Conservation (phyloP, 1,140 invertebrate genomes). For the Meloidogyne exigua region DNA sequence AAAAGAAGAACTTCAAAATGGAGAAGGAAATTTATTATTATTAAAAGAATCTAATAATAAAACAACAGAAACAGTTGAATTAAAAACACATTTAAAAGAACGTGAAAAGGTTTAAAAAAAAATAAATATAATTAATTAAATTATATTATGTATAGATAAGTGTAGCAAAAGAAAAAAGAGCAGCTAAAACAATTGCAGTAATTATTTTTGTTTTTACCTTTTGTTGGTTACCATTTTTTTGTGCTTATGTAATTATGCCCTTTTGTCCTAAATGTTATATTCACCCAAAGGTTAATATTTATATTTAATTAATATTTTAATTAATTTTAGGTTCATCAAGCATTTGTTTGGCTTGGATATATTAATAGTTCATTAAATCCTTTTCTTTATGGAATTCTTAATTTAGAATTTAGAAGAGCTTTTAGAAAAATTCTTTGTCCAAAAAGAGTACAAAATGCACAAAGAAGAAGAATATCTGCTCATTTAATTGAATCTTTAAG, state of each 20-base stretch:
- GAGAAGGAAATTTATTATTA: not conserved
- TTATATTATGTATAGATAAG: conserved; percentile 46
- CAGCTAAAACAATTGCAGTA: conserved; percentile 71
- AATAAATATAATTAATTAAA: not conserved
- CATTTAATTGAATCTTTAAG: conserved; percentile 4
- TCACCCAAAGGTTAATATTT: conserved; percentile 56
- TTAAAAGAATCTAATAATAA: not conserved
- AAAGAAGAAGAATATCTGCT: conserved; percentile 16
- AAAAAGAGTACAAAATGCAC: conserved; percentile 40
- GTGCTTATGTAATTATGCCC: conserved; percentile 71
- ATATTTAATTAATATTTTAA: not conserved
- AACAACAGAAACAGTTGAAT: conserved; percentile 17
- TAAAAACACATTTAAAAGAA: conserved; percentile 26
- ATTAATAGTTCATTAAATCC: conserved; percentile 57
- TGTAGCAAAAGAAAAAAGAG: conserved; percentile 70
- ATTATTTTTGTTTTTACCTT: conserved; percentile 72
- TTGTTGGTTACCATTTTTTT: conserved; percentile 73
- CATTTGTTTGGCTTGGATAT: conserved; percentile 63
- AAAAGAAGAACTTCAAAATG: not conserved
- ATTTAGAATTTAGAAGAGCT: conserved; percentile 60
- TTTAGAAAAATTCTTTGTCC: conserved; percentile 63
- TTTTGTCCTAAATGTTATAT: conserved; percentile 66
- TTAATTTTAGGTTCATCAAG: conserved; percentile 55
- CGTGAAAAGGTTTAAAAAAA: not conserved
- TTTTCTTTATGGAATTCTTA: conserved; percentile 57